Conservation (phyloP, 2,113 vertebrate genomes). For the Meriones unguiculatus region DNA sequence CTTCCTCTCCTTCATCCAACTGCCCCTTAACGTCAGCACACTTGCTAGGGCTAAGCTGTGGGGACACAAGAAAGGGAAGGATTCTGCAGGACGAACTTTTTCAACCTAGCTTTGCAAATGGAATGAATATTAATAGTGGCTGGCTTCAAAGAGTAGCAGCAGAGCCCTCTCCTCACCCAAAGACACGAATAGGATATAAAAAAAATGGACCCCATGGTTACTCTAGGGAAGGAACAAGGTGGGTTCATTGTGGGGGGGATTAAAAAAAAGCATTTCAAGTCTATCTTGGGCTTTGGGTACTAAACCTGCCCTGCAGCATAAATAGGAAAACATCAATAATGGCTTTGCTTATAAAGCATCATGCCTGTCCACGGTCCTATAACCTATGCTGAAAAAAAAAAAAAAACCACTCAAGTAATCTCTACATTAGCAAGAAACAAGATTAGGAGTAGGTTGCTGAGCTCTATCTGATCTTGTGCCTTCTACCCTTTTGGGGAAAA, state of each 20-base stretch:
- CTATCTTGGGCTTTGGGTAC: conserved; percentile 1
- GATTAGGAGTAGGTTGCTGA: background rate
- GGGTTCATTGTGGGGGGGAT: background rate
- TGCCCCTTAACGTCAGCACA: background rate
- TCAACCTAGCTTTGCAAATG: background rate
- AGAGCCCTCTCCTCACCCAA: background rate
- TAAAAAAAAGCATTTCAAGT: background rate
- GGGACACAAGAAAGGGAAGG: conserved; percentile 26
- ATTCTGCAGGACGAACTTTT: conserved; percentile 29
- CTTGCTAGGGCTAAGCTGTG: background rate
- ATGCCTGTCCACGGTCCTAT: background rate
- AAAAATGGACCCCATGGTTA: background rate
- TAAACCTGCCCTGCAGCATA: conserved; percentile 28
- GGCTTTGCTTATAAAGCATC: background rate
- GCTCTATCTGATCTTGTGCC: background rate
- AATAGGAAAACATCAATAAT: background rate
- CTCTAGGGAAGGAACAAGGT: background rate
- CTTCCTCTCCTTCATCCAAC: background rate
- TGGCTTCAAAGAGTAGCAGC: background rate
- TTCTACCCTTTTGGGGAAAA: background rate
- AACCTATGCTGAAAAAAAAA: background rate
- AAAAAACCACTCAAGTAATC: background rate
- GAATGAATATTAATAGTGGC: background rate
- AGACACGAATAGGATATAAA: background rate
- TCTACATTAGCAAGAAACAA: background rate